Conservation (phyloP, 1,140 invertebrate genomes). For the Laupala kohalensis region DNA sequence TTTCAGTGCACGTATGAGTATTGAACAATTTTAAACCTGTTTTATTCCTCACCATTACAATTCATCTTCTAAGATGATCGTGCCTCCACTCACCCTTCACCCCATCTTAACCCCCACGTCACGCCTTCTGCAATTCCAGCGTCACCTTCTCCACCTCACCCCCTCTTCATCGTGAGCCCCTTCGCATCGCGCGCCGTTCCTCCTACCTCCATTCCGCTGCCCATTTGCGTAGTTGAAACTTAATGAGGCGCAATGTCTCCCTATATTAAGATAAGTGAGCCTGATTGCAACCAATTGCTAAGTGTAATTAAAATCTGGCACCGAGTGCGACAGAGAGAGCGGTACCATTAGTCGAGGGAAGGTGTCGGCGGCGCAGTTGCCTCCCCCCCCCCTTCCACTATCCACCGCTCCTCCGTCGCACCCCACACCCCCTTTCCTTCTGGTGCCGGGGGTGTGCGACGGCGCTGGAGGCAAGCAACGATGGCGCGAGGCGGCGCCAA, state of each 20-base stretch:
- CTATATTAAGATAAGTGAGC: conserved; percentile 4
- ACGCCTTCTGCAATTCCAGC: background rate
- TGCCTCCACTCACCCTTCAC: background rate
- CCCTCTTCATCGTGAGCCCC: background rate
- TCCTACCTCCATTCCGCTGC: background rate
- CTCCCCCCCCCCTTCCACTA: background rate
- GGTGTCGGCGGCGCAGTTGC: no score
- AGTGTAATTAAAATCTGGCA: conserved; percentile 8
- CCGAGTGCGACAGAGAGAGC: conserved; percentile 1
- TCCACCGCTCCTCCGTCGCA: background rate
- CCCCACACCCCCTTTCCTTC: background rate
- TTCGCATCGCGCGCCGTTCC: background rate
- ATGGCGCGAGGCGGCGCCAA: conserved; percentile 1
- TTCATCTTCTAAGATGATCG: background rate
- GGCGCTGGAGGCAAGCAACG: background rate
- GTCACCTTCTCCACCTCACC: background rate
- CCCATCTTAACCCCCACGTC: background rate
- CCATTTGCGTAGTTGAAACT: conserved; percentile 4
- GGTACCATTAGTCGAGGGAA: background rate
- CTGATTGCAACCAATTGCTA: conserved; percentile 9
- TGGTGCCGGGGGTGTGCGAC: background rate
- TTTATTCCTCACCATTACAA: background rate
- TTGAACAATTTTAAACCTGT: no score
- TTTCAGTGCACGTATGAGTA: no score
- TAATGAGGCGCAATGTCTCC: conserved; percentile 3